Evolutionary conservation across 2,888 invertebrate species (phyloP), one percentile per base, ranked within the genome.

Genomic region (Netelia inedita): DNA sequence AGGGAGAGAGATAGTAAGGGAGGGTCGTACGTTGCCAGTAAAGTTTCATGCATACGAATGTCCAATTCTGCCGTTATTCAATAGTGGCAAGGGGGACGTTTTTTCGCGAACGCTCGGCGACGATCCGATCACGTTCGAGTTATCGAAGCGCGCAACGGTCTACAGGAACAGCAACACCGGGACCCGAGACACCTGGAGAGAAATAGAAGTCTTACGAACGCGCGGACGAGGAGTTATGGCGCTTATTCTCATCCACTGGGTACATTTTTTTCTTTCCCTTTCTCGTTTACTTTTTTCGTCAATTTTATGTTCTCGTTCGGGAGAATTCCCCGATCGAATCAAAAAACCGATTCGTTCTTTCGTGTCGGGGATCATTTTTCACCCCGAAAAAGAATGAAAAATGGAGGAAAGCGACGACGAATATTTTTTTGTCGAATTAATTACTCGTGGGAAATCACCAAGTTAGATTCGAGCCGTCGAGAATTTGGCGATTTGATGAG

Each of bases 41-140:
- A 86, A 87, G 73, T 85, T 85, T 82, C 83, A 87, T 87, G 82
- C 82, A 87, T 83, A 82, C 79, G 71, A 83, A 87, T 83, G 83
- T 83, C 74, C 71, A 79, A 79, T 72, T 71, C 41, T 41, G 55
- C 28, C 46, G 61, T 75, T 76, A 73, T 76, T 75, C 75, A 76
- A 69, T 82, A 63, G 75, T 61, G n/a, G 53, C 71, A 43, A 65
- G 63, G 14, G 63, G 14, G 55, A 55, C 78, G 71, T 57, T 78
- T 63, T 78, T 69, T 61, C 53, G 6, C 68, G 14, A 41, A 46
- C 69, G 41, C 73, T 65, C 57, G 43, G 46, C 43, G 55, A 57
- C 43, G 65, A 73, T 73, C 55, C 68, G 65, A 66, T 50, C 57
- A 73, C 57, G 43, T 73, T 59, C 66, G 65, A 73, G 72, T 73